Conservation (phyloP, 2,888 invertebrate species). For the Drosophila meridiana region DNA sequence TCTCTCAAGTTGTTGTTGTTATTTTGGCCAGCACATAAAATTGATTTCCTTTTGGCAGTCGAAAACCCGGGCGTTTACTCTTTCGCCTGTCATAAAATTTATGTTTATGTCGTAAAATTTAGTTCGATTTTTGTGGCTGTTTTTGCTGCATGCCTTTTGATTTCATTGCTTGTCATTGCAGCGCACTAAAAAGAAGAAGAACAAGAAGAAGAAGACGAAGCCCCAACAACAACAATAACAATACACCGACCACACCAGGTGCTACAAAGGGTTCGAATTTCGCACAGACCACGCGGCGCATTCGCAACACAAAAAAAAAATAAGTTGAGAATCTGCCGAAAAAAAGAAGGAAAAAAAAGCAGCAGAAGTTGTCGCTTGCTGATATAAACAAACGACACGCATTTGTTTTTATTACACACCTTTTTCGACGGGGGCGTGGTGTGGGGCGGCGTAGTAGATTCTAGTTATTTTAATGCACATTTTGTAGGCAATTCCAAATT, state of each 20-base stretch:
- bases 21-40: constrained; percentile 78
- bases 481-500: constrained; percentile 83
- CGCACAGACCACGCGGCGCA: constrained; percentile 45
- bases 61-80: constrained; percentile 46
- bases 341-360: not conserved
- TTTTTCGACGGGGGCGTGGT: constrained; percentile 54
- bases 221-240: constrained; percentile 7
- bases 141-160: constrained; percentile 56
- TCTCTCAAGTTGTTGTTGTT: constrained; percentile 34
- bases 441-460: constrained; percentile 67
- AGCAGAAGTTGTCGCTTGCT: constrained; percentile 69
- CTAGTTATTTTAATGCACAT: constrained; percentile 83
- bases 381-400: constrained; percentile 85
- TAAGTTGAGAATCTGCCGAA: not conserved
- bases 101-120: constrained; percentile 82
- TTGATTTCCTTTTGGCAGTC: constrained; percentile 71
- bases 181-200: constrained; percentile 43
- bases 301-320: constrained; percentile 42
- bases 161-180: constrained; percentile 60
- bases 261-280: constrained; percentile 59
- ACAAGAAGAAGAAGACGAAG: not conserved
- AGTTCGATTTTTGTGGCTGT: constrained; percentile 69
- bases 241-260: constrained; percentile 68
- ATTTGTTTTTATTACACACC: constrained; percentile 86
- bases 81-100: constrained; percentile 81